Base-by-base conservation (phyloP, 2,888 invertebrate genomes). In the Brachypalpus laphriformis region DNA sequence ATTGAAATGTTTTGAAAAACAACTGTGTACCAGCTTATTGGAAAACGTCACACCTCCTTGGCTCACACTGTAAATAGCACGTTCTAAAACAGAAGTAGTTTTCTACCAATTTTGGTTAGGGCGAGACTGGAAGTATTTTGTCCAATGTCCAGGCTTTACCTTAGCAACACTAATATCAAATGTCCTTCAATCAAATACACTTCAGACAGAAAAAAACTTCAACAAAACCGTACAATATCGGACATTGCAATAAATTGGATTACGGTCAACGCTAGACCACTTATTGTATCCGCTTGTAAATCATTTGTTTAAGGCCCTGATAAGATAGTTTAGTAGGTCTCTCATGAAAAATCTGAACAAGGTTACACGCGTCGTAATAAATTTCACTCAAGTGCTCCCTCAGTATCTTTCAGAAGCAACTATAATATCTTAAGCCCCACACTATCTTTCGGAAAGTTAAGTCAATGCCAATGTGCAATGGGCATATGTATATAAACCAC, bases 401-500 rank as follows among this genome's bases (percentile, higher is more conserved):
- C 9, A 7, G 20, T 34, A 37, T 25, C 14, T 40, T 51, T 25
- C 11, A 54, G 28, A 9, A 14, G 16, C 45, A 49, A 80, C 74
- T 80, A n/a, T 2, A 70, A 74, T 54, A 40, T 25, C 1, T 28
- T 56, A 63, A 72, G 37, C 16, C 72, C 8, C 11, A 11, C 6
- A 47, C 22, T 65, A 71, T 71, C 76, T 63, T 42, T 31, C n/a
- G 4, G 16, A 65, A 76, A 57, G 56, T 20, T 34, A 72, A 78
- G 65, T 68, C 78, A 78, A 68, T 74, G 78, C 25, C 47, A 72
- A n/a, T n/a, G 1, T 31, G 4, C 25, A 42, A n/a, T n/a, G n/a
- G n/a, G 18, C 8, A 16, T 80, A 83, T 83, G 20, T 80, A 83
- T 83, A 83, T 51, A 85, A 85, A 31, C 57, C 6, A 8, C 34